Conservation (phyloP, 2,888 invertebrate genomes). For the Leptopilina myrica region DNA sequence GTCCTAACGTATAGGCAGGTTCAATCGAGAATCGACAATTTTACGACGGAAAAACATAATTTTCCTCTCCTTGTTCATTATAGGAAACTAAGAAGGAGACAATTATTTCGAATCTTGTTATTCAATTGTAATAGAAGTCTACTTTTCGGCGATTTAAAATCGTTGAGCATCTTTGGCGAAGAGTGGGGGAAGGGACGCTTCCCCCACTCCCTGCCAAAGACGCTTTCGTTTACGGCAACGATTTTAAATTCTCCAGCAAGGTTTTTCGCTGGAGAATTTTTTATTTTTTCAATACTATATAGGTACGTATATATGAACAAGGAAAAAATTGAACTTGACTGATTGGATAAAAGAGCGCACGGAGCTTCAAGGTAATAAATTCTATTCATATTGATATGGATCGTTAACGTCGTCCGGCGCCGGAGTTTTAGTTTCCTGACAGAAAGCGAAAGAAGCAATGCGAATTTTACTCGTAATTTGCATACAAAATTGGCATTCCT, state of each 20-base stretch:
- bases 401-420: conserved; percentile 51
- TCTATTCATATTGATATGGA: conserved; percentile 52
- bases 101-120: neutral
- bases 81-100: neutral
- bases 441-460: conserved; percentile 41
- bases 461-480: conserved; percentile 53
- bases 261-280: too few relatives aligned
- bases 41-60: neutral
- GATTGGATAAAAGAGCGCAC: conserved; percentile 15
- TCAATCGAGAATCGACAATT: conserved; percentile 11
- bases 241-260: too few relatives aligned
- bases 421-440: conserved; percentile 37
- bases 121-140: neutral
- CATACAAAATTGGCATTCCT: too few relatives aligned
- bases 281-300: too few relatives aligned
- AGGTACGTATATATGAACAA: too few relatives aligned
- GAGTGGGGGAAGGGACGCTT: too few relatives aligned
- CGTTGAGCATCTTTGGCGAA: too few relatives aligned
- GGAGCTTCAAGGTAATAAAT: conserved; percentile 45
- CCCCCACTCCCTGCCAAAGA: too few relatives aligned
- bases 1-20: conserved; percentile 22
- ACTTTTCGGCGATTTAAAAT: too few relatives aligned
- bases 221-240: too few relatives aligned
- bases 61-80: neutral
- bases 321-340: conserved; percentile 30